A percentile compares a stretch with the other conserved stretches of the same genome.
phyloP scores from a whole-genome alignment of 1,140 invertebrate species.

The Diorhabda sublineata region DNA sequence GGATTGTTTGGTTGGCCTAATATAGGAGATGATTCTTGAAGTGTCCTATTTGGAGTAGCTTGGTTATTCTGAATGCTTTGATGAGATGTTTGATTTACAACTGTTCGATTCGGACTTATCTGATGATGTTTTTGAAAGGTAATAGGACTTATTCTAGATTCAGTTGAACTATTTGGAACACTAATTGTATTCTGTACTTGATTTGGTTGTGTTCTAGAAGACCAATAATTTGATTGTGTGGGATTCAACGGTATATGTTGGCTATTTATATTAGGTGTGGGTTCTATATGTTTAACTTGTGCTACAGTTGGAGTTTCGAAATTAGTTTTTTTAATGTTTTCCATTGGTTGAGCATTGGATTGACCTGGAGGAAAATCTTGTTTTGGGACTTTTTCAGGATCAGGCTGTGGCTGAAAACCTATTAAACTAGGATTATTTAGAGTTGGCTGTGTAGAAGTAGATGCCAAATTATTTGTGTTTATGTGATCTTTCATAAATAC shows the following conservation, averaged over 20 bases:
- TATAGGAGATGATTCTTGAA: too few species aligned
- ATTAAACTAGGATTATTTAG: not conserved
- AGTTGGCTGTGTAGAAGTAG: not conserved
- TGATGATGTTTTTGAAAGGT: conserved; percentile 24
- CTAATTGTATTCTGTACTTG: conserved; percentile 1
- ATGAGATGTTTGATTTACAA: conserved; percentile 24
- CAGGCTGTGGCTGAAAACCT: not conserved
- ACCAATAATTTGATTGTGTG: conserved; percentile 14
- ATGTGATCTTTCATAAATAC: too few species aligned
- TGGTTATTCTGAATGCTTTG: conserved; percentile 26
- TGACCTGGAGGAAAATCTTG: not conserved
- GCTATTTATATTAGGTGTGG: not conserved
- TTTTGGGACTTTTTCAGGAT: not conserved
- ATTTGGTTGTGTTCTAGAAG: conserved; percentile 16
- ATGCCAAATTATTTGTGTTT: not conserved
- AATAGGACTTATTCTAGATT: conserved; percentile 20
- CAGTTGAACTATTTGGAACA: conserved; percentile 4
- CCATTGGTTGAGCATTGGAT: not conserved
- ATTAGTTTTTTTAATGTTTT: not conserved
- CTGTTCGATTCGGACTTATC: conserved; percentile 16
- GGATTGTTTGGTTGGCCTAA: too few species aligned
- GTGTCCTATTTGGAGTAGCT: conserved; percentile 7
- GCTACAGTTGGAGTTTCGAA: not conserved
- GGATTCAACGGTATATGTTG: not conserved
- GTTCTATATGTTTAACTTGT: not conserved